A percentile compares a stretch with the other conserved stretches of the same genome.
phyloP scores from a whole-genome alignment of 2,113 vertebrate genomes.

The Nannobrachium achirus region DNA sequence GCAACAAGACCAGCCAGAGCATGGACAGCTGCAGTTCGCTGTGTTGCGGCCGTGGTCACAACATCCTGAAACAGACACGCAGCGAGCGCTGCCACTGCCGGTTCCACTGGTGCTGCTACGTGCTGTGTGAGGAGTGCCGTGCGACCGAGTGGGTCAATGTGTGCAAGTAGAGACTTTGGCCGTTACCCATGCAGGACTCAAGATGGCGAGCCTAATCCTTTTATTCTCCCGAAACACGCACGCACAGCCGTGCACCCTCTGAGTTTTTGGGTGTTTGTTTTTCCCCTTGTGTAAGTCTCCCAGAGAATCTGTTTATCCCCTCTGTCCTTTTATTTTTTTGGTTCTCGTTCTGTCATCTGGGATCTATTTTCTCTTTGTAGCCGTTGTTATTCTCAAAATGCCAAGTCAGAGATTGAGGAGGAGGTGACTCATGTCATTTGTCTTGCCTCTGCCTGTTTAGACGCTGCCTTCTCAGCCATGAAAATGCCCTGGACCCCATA shows the following conservation, averaged over 20 bases:
- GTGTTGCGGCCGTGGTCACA: conserved; percentile 91
- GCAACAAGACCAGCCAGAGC: conserved; percentile 88
- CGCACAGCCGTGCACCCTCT: conserved; percentile 31
- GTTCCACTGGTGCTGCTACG: conserved; percentile 94
- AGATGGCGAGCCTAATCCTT: conserved; percentile 47
- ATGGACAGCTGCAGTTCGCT: conserved; percentile 87
- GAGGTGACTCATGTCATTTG: conserved; percentile 80
- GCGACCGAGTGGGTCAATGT: conserved; percentile 91
- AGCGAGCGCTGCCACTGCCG: conserved; percentile 88
- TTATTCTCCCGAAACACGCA: conserved; percentile 5
- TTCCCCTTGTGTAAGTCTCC: conserved; percentile 65
- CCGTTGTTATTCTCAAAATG: conserved; percentile 82
- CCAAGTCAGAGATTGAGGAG: conserved; percentile 79
- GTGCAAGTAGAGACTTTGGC: conserved; percentile 82
- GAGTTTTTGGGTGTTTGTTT: conserved; percentile 54
- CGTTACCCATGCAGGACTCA: conserved; percentile 50
- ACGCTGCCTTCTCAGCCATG: conserved; percentile 68
- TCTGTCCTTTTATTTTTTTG: conserved; percentile 37
- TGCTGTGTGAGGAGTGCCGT: conserved; percentile 90
- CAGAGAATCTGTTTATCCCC: conserved; percentile 69
- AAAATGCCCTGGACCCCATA: conserved; percentile 60
- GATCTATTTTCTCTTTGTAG: conserved; percentile 81
- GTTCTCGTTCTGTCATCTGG: conserved; percentile 75
- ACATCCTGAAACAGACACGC: conserved; percentile 86
- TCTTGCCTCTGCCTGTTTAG: conserved; percentile 72